phyloP scores from a whole-genome alignment of 2,888 invertebrate genomes.

The Melanostoma mellinum region DNA sequence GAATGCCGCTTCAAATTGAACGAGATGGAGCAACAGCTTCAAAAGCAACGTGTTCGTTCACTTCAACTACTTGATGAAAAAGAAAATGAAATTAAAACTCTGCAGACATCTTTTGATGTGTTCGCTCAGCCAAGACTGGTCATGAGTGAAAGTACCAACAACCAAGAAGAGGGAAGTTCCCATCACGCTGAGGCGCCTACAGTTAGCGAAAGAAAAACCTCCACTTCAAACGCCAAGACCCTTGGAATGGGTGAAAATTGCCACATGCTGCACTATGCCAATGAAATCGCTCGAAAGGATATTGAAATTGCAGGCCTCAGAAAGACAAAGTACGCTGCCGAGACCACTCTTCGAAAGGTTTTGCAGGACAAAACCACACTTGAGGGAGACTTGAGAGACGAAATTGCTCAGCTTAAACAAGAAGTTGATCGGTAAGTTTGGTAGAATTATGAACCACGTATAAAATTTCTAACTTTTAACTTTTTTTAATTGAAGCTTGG shows the following conservation, averaged over 20 bases:
- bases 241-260: conserved; percentile 84
- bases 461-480: background rate
- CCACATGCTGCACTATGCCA: conserved; percentile 91
- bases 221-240: conserved; percentile 58
- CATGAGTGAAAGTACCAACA: conserved; percentile 18
- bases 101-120: conserved; percentile 84
- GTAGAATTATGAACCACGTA: background rate
- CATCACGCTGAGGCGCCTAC: conserved; percentile 20
- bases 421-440: conserved; percentile 84
- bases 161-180: conserved; percentile 17
- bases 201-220: conserved; percentile 64
- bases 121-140: conserved; percentile 81
- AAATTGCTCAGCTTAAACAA: conserved; percentile 84
- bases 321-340: conserved; percentile 87
- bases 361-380: conserved; percentile 84
- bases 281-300: conserved; percentile 91
- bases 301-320: conserved; percentile 89
- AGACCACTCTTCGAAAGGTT: conserved; percentile 84
- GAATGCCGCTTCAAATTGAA: conserved; percentile 83
- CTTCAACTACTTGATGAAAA: conserved; percentile 90
- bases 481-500: conserved; percentile 83
- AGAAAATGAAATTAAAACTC: conserved; percentile 87
- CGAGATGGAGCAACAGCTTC: conserved; percentile 88
- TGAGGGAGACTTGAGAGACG: conserved; percentile 83
- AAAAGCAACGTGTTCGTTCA: conserved; percentile 91